Conservation (phyloP, 2,113 vertebrate genomes). For the Dromaius novaehollandiae region DNA sequence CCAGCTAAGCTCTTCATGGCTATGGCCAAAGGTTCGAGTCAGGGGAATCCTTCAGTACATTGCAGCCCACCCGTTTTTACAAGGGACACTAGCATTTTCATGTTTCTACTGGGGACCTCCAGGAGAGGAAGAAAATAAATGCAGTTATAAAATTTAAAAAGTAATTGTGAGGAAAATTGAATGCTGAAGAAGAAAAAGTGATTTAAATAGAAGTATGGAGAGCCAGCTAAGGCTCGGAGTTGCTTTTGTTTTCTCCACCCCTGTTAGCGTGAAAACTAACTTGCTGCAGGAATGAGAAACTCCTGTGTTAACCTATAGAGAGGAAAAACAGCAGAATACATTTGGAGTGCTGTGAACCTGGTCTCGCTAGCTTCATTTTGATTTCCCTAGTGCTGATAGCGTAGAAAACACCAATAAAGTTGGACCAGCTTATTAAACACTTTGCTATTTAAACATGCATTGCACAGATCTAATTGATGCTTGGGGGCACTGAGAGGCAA, state of each 20-base stretch:
- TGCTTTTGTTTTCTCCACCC: not conserved
- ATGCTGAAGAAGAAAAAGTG: not conserved
- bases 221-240: not conserved
- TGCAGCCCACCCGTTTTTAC: not conserved
- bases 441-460: not conserved
- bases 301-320: not conserved
- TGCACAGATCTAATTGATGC: not conserved
- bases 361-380: not conserved
- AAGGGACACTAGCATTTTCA: not conserved
- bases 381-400: constrained; percentile 2
- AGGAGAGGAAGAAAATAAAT: not conserved
- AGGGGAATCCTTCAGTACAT: not conserved
- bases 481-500: not conserved
- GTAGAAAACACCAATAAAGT: not conserved
- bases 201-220: not conserved
- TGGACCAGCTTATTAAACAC: not conserved
- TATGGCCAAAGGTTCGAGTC: not conserved
- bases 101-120: not conserved
- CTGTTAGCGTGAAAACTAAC: not conserved
- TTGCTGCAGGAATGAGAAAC: not conserved
- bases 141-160: not conserved
- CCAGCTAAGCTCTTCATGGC: not conserved
- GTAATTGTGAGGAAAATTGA: constrained; percentile 15
- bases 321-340: not conserved
- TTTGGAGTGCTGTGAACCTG: not conserved